phyloP scores from a whole-genome alignment of 2,113 vertebrate species.

The Pachypanchax playfairii region DNA sequence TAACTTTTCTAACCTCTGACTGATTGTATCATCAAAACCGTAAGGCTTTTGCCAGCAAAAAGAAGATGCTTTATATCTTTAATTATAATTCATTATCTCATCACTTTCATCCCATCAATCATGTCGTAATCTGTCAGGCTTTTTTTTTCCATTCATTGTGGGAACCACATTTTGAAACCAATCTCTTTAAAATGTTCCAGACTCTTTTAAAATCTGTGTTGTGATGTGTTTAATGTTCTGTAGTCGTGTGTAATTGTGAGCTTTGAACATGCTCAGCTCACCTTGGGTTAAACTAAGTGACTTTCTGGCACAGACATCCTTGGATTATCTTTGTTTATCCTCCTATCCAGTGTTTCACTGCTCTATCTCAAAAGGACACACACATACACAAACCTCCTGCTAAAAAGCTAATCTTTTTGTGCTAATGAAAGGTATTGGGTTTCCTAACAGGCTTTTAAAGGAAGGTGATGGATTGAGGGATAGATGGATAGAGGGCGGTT shows the following conservation, averaged over 20 bases:
- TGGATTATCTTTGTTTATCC: slow-evolving; percentile 71
- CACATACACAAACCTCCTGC: slow-evolving; percentile 31
- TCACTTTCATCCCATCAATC: slow-evolving; percentile 34
- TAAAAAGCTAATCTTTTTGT: slow-evolving; percentile 77
- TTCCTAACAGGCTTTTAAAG: slow-evolving; percentile 79
- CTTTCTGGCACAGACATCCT: slow-evolving; percentile 58
- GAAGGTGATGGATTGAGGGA: slow-evolving; percentile 72
- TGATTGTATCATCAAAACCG: slow-evolving; percentile 50
- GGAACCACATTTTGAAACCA: slow-evolving; percentile 15
- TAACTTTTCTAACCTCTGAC: slow-evolving; percentile 19
- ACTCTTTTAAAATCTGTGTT: slow-evolving; percentile 9
- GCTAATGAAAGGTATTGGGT: slow-evolving; percentile 79
- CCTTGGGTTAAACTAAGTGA: slow-evolving; percentile 67
- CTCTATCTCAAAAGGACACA: slow-evolving; percentile 9
- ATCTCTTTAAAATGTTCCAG: slow-evolving; percentile 30
- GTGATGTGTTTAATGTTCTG: slow-evolving; percentile 32
- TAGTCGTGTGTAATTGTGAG: slow-evolving; percentile 21
- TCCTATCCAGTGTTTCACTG: slow-evolving; percentile 29
- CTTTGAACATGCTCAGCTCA: slow-evolving; percentile 27
- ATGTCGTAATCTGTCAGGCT: slow-evolving; percentile 18
- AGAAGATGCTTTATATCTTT: slow-evolving; percentile 35
- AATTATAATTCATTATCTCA: slow-evolving; percentile 42
- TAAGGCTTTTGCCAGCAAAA: slow-evolving; percentile 21
- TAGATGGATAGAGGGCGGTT: slow-evolving; percentile 55
- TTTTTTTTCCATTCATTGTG: slow-evolving; percentile 11